Evolutionary conservation across 2,888 invertebrate species (phyloP), one percentile per base, ranked within the genome.

Genomic region (Fabriciana adippe): DNA sequence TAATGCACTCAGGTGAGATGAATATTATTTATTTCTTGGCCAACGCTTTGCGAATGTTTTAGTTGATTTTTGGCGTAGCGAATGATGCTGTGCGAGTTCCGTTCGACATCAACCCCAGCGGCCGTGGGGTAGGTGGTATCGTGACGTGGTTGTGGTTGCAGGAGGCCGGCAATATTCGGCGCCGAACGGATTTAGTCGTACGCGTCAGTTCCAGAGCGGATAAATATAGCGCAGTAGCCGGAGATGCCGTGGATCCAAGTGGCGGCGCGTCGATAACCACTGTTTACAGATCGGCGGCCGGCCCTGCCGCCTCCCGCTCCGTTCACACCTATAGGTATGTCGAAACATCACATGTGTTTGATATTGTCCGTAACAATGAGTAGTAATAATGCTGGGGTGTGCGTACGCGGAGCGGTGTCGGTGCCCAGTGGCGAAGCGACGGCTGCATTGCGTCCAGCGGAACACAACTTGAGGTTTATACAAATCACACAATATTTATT

Each of bases 61-160:
- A 65, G 72, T 59, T 16, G 60, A 31, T 68, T 61, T 69, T 79
- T 64, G 77, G 81, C 85, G 79, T 76, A 76, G 91, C 90, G 90
- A 91, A 87, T 85, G 73, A 67, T 70, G 79, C 80, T 78, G 75
- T 79, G 80, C 80, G 79, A 75, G 73, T 74, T 85, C 70, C 70
- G 86, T 84, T 79, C 77, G 74, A 74, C 78, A 77, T 78, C 79
- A 72, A 79, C 79, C 81, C 81, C 78, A 73, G 77, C 78, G 79
- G 81, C 78, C 81, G 75, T 66, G 74, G 78, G 81, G 79, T 81
- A 79, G 82, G 81, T 81, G 82, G 80, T 82, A 79, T 80, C 84
- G 89, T 90, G 89, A 90, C 90, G 86, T 89, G 88, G 84, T 89
- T 91, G 89, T 91, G 88, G 89, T 91, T 91, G 86, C 92, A 92